These are phyloP conservation scores for Eleginops maclovinus DNA, from an alignment of 2,113 vertebrate genomes.

Conservation along the genomic window DNA sequence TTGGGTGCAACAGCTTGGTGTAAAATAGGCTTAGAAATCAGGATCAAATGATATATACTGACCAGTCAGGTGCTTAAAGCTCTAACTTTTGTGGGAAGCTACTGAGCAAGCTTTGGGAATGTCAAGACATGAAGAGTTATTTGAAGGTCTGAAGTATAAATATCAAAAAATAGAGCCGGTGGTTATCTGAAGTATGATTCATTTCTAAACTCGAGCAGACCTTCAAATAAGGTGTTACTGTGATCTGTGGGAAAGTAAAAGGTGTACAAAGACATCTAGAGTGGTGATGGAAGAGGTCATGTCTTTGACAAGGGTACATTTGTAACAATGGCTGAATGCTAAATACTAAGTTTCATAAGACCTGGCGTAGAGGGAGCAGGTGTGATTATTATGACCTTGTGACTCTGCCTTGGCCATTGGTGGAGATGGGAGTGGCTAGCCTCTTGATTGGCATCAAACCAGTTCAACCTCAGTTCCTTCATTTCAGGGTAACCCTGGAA, in stretches of 20 bases:
- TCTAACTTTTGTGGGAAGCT: slow-evolving; percentile 55
- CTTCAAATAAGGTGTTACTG: slow-evolving; percentile 79
- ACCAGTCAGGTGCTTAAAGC: slow-evolving; percentile 60
- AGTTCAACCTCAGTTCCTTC: slow-evolving; percentile 86
- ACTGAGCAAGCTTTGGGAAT: slow-evolving; percentile 65
- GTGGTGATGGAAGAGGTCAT: slow-evolving; percentile 49
- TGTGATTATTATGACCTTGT: slow-evolving; percentile 51
- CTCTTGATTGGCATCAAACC: slow-evolving; percentile 70
- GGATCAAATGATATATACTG: slow-evolving; percentile 48
- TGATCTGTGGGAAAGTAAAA: slow-evolving; percentile 63
- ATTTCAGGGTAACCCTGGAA: slow-evolving; percentile 93
- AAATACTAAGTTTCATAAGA: slow-evolving; percentile 36
- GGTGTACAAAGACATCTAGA: slow-evolving; percentile 35
- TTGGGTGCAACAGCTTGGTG: slow-evolving; percentile 32
- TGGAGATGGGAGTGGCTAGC: slow-evolving; percentile 79
- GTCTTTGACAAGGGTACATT: slow-evolving; percentile 35
- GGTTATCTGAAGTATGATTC: background rate
- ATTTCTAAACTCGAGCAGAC: slow-evolving; percentile 36
- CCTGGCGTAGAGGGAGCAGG: slow-evolving; percentile 56
- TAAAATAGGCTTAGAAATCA: slow-evolving; percentile 25
- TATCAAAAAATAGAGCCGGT: background rate
- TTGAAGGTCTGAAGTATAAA: slow-evolving; percentile 70
- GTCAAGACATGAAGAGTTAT: slow-evolving; percentile 75
- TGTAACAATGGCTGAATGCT: background rate
- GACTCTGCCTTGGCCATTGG: slow-evolving; percentile 62